Evolutionary conservation across 2,888 invertebrate genomes (phyloP), one percentile per base, ranked within the genome.

Genomic region (Tupiocoris notatus): DNA sequence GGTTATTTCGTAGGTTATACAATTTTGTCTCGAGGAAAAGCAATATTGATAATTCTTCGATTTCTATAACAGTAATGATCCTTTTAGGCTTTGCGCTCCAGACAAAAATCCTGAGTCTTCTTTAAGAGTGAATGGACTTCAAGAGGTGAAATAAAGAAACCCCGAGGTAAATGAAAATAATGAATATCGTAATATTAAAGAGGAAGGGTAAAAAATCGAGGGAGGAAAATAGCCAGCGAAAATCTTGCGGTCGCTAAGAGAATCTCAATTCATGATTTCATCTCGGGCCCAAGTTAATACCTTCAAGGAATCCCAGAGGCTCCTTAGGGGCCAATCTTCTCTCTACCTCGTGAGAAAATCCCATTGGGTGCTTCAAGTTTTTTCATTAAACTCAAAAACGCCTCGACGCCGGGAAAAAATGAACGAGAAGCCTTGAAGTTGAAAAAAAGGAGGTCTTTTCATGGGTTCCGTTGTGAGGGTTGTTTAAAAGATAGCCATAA

Each of bases 221-320:
- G 22, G 20, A 63, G 17, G 18, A 61, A 61, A 12, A 7, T 18
- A 17, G 24, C n/a, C 3, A 63, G 20, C 6, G 20, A 20, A 21
- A 21, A 17, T 20, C 22, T 23, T 63, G 64, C 64, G 64, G 64
- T 21, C 64, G 22, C 39, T n/a, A n/a, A 59, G 20, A 59, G 18
- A n/a, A 75, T 65, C 58, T 23, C 75, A 75, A 65, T 75, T 75
- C 75, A 75, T 75, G 75, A 75, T 75, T 75, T 75, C 75, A 74
- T 74, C 65, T 22, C 65, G 25, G 17, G 20, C 22, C 6, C 24
- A 65, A 65, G 65, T 75, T 75, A 56, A 65, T 75, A 63, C 57
- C 65, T 20, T 57, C 25, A 17, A 24, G 65, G 24, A 20, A 68
- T 56, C 68, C 54, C 73, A 7, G 39, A 17, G 23, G 39, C 39